Conservation (phyloP, 2,888 invertebrate genomes). For the Hypena proboscidalis region DNA sequence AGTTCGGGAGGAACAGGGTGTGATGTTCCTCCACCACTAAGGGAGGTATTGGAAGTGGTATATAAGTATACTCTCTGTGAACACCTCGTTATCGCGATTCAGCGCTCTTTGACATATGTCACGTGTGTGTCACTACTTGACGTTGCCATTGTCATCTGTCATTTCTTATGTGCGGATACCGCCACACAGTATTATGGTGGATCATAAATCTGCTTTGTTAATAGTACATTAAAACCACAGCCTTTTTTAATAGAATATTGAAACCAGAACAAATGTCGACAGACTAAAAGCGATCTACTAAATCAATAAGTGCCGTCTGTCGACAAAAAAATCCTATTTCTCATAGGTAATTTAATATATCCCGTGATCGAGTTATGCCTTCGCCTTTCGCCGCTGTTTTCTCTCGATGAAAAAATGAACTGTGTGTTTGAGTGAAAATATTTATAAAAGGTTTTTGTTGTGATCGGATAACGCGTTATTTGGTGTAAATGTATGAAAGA, state of each 20-base stretch:
- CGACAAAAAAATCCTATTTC: slow-evolving; percentile 38
- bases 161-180: no score
- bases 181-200: no score
- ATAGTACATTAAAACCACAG: not conserved
- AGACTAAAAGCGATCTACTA: slow-evolving; percentile 28
- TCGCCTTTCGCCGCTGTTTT: slow-evolving; percentile 33
- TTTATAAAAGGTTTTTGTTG: slow-evolving; percentile 15
- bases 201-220: no score
- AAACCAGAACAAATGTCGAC: slow-evolving; percentile 19
- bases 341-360: slow-evolving; percentile 42
- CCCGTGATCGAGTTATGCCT: slow-evolving; percentile 38
- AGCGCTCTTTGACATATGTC: no score
- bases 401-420: slow-evolving; percentile 22
- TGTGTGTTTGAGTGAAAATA: slow-evolving; percentile 20
- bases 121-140: no score
- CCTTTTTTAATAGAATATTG: slow-evolving; percentile 13
- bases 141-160: no score
- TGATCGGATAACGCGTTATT: slow-evolving; percentile 12
- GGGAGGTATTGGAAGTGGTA: no score
- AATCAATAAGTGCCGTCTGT: slow-evolving; percentile 42
- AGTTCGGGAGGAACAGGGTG: no score
- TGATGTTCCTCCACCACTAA: no score
- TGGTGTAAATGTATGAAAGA: no score
- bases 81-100: no score
- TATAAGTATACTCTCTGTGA: no score